Percentiles rank a stretch among this genome's conserved stretches.
Evolutionary conservation across 2,113 vertebrate species (phyloP).

Genomic region (Calypte anna): DNA sequence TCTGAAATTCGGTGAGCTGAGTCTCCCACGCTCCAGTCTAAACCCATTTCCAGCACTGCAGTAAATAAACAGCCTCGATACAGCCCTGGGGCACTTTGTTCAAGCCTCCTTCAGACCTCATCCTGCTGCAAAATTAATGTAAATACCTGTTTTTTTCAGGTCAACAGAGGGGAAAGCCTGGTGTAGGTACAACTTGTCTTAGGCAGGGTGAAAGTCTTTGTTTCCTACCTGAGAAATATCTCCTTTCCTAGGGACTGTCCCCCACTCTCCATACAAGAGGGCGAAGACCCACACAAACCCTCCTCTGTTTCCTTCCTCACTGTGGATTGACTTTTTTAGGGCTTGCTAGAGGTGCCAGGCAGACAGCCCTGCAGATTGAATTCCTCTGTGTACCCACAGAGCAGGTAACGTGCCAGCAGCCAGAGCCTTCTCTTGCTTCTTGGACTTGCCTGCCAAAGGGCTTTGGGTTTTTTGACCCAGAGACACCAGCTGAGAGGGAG

Average conservation of each 20-base stretch:
- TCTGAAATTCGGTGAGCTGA: neutral
- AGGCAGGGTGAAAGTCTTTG: neutral
- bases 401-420: constrained; percentile 15
- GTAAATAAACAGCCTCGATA: neutral
- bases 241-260: neutral
- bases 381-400: constrained; percentile 23
- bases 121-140: neutral
- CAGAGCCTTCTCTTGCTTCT: neutral
- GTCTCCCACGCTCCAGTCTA: neutral
- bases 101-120: neutral
- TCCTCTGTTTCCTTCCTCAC: neutral
- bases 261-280: neutral
- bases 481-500: constrained; percentile 17
- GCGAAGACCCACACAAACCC: neutral
- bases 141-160: neutral
- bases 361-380: neutral
- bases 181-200: neutral
- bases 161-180: neutral
- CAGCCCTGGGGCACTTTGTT: neutral
- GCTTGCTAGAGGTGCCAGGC: constrained; percentile 4
- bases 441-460: neutral
- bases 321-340: neutral
- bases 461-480: constrained; percentile 15
- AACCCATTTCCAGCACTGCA: neutral
- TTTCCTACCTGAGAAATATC: neutral